These are phyloP conservation scores for Perca flavescens DNA, from an alignment of 2,113 vertebrate genomes.

Conservation along the genomic window DNA sequence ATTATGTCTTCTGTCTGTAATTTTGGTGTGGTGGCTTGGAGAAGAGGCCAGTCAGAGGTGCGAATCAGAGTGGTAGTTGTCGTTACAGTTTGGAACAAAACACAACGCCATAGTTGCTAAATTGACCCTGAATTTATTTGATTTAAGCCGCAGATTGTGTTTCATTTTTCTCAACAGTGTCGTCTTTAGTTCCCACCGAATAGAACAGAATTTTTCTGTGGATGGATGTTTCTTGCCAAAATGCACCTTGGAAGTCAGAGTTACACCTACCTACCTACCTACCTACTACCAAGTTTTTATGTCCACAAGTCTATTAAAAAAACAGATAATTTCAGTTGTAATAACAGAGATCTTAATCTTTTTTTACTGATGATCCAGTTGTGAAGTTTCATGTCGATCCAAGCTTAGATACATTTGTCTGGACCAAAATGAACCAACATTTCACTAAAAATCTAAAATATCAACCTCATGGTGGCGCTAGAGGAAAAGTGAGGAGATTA, in stretches of 20 bases:
- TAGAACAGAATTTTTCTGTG: too few relatives aligned
- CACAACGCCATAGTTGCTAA: neutral
- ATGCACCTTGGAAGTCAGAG: neutral
- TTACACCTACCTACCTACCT: neutral
- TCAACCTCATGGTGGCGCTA: neutral
- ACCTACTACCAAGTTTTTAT: neutral
- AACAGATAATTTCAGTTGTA: too few relatives aligned
- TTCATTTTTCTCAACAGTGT: neutral
- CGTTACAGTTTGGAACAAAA: neutral
- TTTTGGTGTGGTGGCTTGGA: neutral
- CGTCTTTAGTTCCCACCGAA: neutral
- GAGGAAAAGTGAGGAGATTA: neutral
- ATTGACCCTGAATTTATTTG: neutral
- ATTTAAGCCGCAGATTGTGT: neutral
- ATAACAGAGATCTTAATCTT: neutral
- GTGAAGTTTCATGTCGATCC: neutral
- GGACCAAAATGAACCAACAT: neutral
- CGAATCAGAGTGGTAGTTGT: neutral
- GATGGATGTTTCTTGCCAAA: neutral
- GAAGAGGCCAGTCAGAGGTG: neutral
- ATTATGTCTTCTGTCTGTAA: neutral
- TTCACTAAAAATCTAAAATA: neutral
- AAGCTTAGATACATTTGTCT: neutral
- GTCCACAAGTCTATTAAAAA: neutral
- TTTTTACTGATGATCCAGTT: neutral